Percentiles rank a stretch among this genome's conserved stretches.
Evolutionary conservation across 2,113 vertebrate species (phyloP).

Genomic region (Melozone crissalis): DNA sequence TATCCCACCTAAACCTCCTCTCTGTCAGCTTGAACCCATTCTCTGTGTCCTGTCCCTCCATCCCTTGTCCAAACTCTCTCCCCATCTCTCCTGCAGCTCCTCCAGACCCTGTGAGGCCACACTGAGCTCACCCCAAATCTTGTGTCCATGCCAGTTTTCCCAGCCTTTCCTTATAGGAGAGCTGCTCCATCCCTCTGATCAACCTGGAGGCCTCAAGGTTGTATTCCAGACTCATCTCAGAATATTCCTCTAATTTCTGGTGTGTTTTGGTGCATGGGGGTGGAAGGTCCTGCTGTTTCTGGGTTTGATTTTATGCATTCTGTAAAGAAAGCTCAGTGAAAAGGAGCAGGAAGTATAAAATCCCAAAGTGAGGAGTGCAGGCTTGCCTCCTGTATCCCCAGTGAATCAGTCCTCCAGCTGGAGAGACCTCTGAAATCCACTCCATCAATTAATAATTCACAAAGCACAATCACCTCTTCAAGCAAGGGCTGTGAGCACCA

Average conservation of each 20-base stretch:
- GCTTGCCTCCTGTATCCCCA: not conserved
- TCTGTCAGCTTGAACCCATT: not conserved
- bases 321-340: not conserved
- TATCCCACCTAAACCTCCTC: fast-evolving
- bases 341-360: not conserved
- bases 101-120: not conserved
- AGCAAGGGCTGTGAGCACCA: not conserved
- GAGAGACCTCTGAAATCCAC: conserved; percentile 4
- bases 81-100: not conserved
- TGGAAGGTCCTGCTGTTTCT: not conserved
- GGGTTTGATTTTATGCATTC: not conserved
- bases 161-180: not conserved
- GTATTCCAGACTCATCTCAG: not conserved
- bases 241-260: not conserved
- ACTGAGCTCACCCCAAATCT: not conserved
- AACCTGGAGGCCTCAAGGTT: not conserved
- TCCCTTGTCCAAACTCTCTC: fast-evolving
- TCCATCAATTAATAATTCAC: not conserved
- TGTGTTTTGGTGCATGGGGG: not conserved
- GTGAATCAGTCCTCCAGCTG: not conserved
- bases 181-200: not conserved
- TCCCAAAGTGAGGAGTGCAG: not conserved
- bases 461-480: not conserved
- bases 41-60: not conserved
- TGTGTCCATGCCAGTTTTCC: fast-evolving